Base-by-base conservation (phyloP, 2,113 vertebrate genomes). In the Heteronetta atricapilla region DNA sequence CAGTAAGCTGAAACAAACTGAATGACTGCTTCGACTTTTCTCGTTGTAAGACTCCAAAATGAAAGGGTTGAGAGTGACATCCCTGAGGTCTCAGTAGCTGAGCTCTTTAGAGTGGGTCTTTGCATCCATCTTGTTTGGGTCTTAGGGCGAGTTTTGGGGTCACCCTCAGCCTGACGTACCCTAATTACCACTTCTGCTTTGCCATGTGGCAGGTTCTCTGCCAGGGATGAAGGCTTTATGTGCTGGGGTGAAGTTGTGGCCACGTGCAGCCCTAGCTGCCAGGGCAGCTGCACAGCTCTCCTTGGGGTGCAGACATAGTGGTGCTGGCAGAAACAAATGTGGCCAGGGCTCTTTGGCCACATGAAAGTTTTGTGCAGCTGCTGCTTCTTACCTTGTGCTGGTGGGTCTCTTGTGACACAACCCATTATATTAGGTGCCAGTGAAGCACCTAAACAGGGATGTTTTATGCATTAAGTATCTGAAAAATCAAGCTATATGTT, bases 221-320 rank as follows among this genome's bases (percentile, higher is more conserved):
- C 26, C 26, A 1, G 1, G 31, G 17, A 15, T 0, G 1, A 28
- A 34, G 10, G 28, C 5, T 69, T 1, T 1, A 52, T 25, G 53
- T 0, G 2, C 11, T 31, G 31, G 22, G 8, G 6, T 76, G 52
- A 44, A 52, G 33, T 53, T 6, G 0, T 69, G 29, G 10, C 55
- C 3, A 1, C 1, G 8, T 40, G 23, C 15, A 78, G 66, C 19
- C 20, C 22, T 22, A n/a, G 26, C 19, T 44, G n/a, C 44, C 12
- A 29, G 38, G 40, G 44, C 52, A 72, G 58, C 26, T 62, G 3
- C 15, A 33, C 0, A 9, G 38, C 12, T 0, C 0, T 38, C 19
- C 29, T 69, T 59, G 0, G 0, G 25, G 38, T 48, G 62, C 42
- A 56, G 50, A 17, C 5, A 5, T 4, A 60, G 19, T 0, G 1